These are phyloP conservation scores for Dendrolimus houi DNA, from an alignment of 2,888 invertebrate genomes.

Conservation along the genomic window DNA sequence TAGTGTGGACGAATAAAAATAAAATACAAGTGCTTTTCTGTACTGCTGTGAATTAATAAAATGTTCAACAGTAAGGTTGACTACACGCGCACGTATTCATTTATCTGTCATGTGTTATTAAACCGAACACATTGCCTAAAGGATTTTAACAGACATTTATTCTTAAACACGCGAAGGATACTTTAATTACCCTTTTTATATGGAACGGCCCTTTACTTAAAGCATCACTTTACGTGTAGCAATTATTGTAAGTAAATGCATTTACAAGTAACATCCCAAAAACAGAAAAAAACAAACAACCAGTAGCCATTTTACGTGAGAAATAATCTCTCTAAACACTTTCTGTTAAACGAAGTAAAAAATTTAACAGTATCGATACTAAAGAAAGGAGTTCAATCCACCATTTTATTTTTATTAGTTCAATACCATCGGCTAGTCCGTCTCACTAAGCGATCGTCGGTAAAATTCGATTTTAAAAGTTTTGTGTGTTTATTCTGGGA, in stretches of 20 bases:
- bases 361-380: neutral
- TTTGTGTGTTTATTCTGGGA: neutral
- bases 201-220: neutral
- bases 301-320: neutral
- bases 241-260: neutral
- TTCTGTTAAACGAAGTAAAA: neutral
- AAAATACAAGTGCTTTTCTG: neutral
- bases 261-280: neutral
- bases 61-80: constrained; percentile 18
- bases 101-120: constrained; percentile 29
- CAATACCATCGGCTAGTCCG: constrained; percentile 10
- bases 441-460: constrained; percentile 14
- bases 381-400: neutral
- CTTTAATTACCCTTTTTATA: too few species aligned
- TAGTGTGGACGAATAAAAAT: neutral
- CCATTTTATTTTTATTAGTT: neutral
- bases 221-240: neutral
- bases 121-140: constrained; percentile 22
- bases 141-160: constrained; percentile 6
- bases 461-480: neutral
- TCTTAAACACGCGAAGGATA: too few species aligned
- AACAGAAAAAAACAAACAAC: neutral
- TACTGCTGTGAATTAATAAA: constrained; percentile 11
- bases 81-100: constrained; percentile 27
- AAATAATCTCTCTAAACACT: neutral